These are phyloP conservation scores for Pteromalus puparum DNA, from an alignment of 1,140 invertebrate species.

Conservation along the genomic window DNA sequence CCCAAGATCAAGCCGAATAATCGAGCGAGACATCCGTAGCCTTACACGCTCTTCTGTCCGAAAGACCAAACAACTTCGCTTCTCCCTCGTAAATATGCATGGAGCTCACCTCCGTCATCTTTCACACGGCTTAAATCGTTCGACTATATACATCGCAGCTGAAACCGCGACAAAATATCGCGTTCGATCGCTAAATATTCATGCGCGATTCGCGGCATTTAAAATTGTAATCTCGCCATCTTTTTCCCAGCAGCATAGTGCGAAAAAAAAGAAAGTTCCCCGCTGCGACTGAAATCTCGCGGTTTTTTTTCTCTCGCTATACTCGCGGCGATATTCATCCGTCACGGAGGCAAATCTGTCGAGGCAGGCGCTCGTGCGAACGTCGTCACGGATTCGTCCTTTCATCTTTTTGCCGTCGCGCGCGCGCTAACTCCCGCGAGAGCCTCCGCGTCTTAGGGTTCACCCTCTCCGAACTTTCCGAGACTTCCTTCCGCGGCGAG, in stretches of 20 bases:
- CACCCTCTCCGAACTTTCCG: conserved; percentile 9
- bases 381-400: neutral
- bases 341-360: conserved; percentile 10
- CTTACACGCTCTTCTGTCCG: neutral
- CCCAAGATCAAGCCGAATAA: neutral
- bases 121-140: neutral
- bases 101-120: neutral
- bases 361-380: neutral
- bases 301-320: neutral
- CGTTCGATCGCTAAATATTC: conserved; percentile 7
- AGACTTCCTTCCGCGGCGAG: conserved; percentile 14
- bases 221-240: conserved; percentile 19
- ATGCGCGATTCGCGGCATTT: neutral
- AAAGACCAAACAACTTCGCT: neutral
- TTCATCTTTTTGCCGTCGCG: conserved; percentile 12
- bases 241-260: neutral
- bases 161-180: neutral
- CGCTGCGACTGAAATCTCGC: neutral
- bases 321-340: conserved; percentile 12
- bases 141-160: neutral
- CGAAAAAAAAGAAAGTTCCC: neutral
- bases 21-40: neutral
- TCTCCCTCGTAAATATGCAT: neutral
- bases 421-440: conserved; percentile 3
- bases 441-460: neutral